Conservation (phyloP, 2,888 invertebrate species). For the Phyto melanocephala region DNA sequence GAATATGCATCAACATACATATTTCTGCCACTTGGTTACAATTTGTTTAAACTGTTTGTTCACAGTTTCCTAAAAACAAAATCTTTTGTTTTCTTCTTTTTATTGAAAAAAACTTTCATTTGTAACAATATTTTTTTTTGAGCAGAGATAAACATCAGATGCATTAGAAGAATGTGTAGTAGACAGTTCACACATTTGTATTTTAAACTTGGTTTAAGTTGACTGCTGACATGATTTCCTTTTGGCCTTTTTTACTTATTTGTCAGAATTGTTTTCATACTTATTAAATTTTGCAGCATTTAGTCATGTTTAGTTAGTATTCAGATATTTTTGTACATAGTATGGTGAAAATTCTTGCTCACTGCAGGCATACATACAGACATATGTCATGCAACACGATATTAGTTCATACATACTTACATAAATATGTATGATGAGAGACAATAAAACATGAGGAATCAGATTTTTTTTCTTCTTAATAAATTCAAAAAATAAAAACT, state of each 20-base stretch:
- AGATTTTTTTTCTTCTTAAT: background rate
- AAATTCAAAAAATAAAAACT: background rate
- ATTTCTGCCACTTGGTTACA: conserved; percentile 21
- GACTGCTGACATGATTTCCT: conserved; percentile 46
- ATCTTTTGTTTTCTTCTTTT: background rate
- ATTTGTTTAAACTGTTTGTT: conserved; percentile 53
- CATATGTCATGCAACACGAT: conserved; percentile 43
- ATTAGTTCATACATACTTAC: no score
- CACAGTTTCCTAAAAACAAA: background rate
- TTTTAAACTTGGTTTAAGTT: conserved; percentile 32
- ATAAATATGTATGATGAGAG: background rate
- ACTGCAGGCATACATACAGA: no score
- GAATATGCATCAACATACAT: background rate
- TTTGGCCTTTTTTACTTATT: conserved; percentile 33
- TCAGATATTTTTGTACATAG: background rate
- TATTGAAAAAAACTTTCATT: conserved; percentile 50
- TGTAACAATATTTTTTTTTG: conserved; percentile 3
- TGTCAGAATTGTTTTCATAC: conserved; percentile 1
- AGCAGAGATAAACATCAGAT: background rate
- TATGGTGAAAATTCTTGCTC: conserved; percentile 48
- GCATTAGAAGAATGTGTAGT: no score
- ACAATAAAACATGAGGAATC: conserved; percentile 33
- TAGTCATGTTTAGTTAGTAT: conserved; percentile 8
- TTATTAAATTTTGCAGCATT: conserved; percentile 11
- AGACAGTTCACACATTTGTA: background rate